Conservation (phyloP, 2,113 vertebrate genomes). For the Diphyllodes magnificus region DNA sequence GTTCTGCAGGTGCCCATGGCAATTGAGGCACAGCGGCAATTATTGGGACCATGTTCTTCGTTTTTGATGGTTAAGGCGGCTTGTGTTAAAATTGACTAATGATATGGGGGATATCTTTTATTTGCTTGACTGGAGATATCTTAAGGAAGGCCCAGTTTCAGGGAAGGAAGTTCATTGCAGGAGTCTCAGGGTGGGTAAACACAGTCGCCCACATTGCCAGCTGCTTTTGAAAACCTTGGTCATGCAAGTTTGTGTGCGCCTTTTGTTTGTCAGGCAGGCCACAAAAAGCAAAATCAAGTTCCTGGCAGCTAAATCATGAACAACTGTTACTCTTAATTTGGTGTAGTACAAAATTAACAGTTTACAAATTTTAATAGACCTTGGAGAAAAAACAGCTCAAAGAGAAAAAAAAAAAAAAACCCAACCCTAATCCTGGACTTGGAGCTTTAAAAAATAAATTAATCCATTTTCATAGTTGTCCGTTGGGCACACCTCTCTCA, state of each 20-base stretch:
- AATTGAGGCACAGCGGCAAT: neutral
- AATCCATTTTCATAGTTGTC: neutral
- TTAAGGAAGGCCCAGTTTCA: neutral
- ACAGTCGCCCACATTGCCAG: neutral
- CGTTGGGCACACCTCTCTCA: neutral
- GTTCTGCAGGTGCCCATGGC: neutral
- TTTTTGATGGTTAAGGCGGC: neutral
- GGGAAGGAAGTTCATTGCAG: neutral
- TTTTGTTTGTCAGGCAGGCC: neutral
- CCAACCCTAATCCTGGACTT: neutral
- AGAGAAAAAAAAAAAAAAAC: neutral
- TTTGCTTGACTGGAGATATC: neutral
- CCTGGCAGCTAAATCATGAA: neutral
- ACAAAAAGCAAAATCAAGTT: neutral
- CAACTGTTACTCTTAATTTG: constrained; percentile 2
- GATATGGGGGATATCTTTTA: neutral
- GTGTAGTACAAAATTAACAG: neutral
- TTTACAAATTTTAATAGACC: neutral
- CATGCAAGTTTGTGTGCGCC: neutral
- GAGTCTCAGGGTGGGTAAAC: neutral
- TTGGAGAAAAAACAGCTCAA: neutral
- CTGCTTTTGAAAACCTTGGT: neutral
- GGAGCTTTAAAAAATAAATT: neutral
- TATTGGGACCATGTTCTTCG: fast-evolving
- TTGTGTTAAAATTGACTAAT: neutral